Evolutionary conservation across 2,797 vertebrate genomes (phyloP).

Genomic region (Loriculus beryllinus): DNA sequence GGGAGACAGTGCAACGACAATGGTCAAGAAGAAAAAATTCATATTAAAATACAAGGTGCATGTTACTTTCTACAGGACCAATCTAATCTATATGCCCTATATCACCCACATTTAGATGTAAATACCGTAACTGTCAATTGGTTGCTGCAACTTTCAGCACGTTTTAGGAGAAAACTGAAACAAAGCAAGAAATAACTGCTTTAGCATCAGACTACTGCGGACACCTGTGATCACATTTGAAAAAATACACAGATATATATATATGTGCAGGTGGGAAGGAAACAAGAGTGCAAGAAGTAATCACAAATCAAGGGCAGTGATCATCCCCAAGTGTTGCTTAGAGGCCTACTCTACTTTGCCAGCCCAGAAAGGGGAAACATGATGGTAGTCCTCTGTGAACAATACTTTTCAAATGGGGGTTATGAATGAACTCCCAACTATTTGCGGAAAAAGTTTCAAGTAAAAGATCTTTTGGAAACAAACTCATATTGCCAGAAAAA

Average conservation of each 20-base stretch:
- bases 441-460: background rate
- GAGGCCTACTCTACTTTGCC: background rate
- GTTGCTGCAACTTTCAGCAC: background rate
- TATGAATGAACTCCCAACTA: background rate
- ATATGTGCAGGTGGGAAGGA: background rate
- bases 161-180: background rate
- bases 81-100: background rate
- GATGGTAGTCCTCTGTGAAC: background rate
- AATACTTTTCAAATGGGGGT: background rate
- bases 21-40: background rate
- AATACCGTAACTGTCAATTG: background rate
- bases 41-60: background rate
- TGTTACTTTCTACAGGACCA: background rate
- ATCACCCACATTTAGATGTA: background rate
- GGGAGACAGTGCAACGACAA: background rate
- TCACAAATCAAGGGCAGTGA: background rate
- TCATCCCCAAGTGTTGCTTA: background rate
- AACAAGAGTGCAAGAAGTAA: background rate
- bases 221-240: background rate
- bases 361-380: background rate
- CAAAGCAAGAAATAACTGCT: background rate
- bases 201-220: background rate
- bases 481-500: background rate
- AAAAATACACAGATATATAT: background rate
- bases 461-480: background rate